Conservation (phyloP, 2,888 invertebrate genomes). For the Drosophila neonasuta region DNA sequence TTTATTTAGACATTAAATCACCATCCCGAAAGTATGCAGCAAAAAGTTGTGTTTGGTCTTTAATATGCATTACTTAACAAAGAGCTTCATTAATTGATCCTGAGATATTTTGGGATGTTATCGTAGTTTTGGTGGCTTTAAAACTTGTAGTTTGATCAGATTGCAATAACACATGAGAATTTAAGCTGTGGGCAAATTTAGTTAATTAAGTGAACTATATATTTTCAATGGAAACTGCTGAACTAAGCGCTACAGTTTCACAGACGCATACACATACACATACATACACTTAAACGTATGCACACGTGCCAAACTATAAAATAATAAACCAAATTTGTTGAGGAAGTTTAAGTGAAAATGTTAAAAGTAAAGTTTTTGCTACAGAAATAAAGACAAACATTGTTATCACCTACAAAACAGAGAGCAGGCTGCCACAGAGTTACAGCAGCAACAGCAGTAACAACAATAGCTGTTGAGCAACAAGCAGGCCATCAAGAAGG, state of each 20-base stretch:
- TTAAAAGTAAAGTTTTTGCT: constrained; percentile 72
- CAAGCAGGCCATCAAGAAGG: constrained; percentile 29
- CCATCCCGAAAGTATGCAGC: constrained; percentile 11
- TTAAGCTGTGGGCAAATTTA: constrained; percentile 19
- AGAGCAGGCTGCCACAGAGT: constrained; percentile 46
- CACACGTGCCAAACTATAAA: constrained; percentile 74
- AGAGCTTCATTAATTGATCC: neutral
- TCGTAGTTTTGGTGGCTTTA: neutral
- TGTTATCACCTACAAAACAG: constrained; percentile 78
- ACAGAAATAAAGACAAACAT: constrained; percentile 78
- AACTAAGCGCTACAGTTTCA: constrained; percentile 30
- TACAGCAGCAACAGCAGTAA: constrained; percentile 17
- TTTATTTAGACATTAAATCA: no score
- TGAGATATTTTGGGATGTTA: neutral
- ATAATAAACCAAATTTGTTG: constrained; percentile 77
- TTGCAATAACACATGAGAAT: constrained; percentile 1
- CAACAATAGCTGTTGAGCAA: constrained; percentile 19
- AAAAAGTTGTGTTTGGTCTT: no score
- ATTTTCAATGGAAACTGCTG: constrained; percentile 44
- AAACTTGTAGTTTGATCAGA: neutral
- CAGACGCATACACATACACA: constrained; percentile 25
- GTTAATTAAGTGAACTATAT: constrained; percentile 26
- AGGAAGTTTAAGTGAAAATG: constrained; percentile 77
- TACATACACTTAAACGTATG: constrained; percentile 24
- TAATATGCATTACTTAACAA: no score